Conservation (phyloP, 2,113 vertebrate species). For the Psammodynastes pulverulentus region DNA sequence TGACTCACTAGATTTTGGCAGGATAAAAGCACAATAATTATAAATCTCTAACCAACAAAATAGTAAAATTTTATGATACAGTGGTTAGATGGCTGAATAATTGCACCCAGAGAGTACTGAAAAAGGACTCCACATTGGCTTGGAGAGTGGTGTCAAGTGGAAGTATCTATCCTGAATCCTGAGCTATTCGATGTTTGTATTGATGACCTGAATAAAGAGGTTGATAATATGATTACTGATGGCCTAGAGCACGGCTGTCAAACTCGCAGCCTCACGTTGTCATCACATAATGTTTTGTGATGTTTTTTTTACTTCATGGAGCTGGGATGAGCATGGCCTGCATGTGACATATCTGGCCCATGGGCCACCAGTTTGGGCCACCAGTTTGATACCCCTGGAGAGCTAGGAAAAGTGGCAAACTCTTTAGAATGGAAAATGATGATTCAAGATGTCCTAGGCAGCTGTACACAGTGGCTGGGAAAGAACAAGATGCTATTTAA, state of each 20-base stretch:
- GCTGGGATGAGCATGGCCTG: no score
- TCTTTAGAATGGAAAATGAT: neutral
- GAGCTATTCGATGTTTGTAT: neutral
- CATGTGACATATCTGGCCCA: accelerated
- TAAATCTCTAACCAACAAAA: neutral
- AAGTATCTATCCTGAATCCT: neutral
- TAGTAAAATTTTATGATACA: neutral
- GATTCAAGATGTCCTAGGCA: neutral
- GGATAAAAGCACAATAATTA: neutral
- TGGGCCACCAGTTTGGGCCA: no score
- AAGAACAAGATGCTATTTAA: neutral
- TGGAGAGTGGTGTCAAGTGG: neutral
- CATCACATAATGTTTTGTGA: no score
- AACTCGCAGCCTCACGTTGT: no score
- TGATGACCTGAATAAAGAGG: neutral
- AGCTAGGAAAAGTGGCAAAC: neutral
- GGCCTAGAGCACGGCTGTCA: neutral
- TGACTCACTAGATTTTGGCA: neutral
- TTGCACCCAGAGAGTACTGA: neutral
- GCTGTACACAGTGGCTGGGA: neutral
- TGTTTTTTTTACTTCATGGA: no score
- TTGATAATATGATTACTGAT: neutral
- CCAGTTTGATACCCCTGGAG: no score
- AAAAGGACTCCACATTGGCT: neutral
- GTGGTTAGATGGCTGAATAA: neutral